Base-by-base conservation (phyloP, 2,797 vertebrate genomes). In the Microchirus variegatus region DNA sequence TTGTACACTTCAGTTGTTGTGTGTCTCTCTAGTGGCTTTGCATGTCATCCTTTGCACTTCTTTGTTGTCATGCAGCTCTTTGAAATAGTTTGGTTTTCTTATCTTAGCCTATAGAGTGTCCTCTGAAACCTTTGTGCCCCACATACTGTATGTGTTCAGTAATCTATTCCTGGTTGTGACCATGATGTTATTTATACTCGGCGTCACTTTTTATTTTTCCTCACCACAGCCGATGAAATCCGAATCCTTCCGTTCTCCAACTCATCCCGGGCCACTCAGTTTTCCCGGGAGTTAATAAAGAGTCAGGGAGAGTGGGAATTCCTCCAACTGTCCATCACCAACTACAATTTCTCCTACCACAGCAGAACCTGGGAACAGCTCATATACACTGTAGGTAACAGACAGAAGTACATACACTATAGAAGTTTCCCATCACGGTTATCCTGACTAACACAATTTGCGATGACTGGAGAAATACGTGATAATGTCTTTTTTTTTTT, bases 231-330 rank as follows among this genome's bases (percentile, higher is more conserved):
- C 5, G 41, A 73, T 1, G 82, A 92, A 52, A 1, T 93, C 0
- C 64, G 46, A 4, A 57, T 93, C 36, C 0, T 68, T 22, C 76
- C 92, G 3, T 75, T 31, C 59, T 89, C 87, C 53, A 91, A 93
- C 63, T 88, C 91, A 0, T 82, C 91, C 1, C 89, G 88, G 16
- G 73, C 68, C 6, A 93, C 90, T 0, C 79, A 92, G 69, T 85
- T 77, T 45, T 85, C 90, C 43, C 50, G 63, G n/a, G 68, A 90
- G 47, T 0, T 89, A 47, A 75, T 93, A 38, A 41, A 53, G 70
- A 61, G 75, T 3, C 84, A 91, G 71, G 90, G 91, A 9, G 91
- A 93, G 63, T 93, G 91, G 92, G 89, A 92, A 45, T 92, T 93
- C 52, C 68, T 92, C 10, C 71, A 86, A 0, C 58, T 93, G 26